phyloP scores from a whole-genome alignment of 2,113 vertebrate genomes.

The Cochlearius cochlearius region DNA sequence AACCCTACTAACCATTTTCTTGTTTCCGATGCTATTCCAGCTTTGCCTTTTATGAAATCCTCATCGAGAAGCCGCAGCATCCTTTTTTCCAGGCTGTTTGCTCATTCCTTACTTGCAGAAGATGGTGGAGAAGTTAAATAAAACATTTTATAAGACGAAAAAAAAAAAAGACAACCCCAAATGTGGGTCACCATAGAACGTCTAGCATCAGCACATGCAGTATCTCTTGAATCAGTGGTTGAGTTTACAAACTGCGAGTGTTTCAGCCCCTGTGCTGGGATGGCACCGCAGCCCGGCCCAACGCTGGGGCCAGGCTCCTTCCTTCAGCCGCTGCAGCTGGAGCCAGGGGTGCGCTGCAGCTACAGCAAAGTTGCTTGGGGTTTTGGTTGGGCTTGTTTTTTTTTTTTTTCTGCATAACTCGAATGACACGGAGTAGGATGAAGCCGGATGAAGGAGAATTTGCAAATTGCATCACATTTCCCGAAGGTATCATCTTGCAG shows the following conservation, averaged over 20 bases:
- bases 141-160: not conserved
- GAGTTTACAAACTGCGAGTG: not conserved
- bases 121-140: not conserved
- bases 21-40: not conserved
- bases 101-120: not conserved
- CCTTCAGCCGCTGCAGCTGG: not conserved
- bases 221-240: conserved; percentile 57
- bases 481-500: not conserved
- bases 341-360: not conserved
- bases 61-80: not conserved
- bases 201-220: not conserved
- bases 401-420: not conserved
- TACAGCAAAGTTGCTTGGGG: not conserved
- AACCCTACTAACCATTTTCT: not conserved
- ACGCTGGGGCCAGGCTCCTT: not conserved
- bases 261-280: not conserved
- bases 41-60: not conserved
- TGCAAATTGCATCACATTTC: not conserved
- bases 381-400: no score
- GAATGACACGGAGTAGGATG: not conserved
- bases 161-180: not conserved
- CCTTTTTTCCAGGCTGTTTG: fast-evolving
- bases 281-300: not conserved
- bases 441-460: not conserved
- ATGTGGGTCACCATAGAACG: not conserved